A percentile compares a stretch with the other conserved stretches of the same genome.
Conservation (phyloP, 2,113 vertebrate genomes). For the Leucopsar rothschildi region DNA sequence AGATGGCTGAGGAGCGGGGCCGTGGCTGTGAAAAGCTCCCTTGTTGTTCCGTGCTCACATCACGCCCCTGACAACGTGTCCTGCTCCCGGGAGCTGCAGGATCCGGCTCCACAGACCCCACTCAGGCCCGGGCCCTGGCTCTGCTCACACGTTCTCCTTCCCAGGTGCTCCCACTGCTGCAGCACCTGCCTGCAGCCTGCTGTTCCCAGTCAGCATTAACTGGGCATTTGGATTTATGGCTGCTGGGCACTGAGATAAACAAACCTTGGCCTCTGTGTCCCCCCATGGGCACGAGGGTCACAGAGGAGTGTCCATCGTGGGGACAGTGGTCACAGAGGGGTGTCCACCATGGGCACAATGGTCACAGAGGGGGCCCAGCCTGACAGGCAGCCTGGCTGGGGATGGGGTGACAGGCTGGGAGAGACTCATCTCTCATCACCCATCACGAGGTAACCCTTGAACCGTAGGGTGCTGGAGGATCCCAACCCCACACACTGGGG, state of each 20-base stretch:
- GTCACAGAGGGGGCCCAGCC: not conserved
- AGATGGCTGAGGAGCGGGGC: conserved; percentile 3
- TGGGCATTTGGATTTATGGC: fast-evolving
- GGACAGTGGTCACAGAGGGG: too few species aligned
- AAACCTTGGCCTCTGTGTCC: fast-evolving
- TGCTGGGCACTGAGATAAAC: not conserved
- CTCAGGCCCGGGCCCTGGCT: not conserved
- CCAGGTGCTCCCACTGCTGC: not conserved
- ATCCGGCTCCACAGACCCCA: fast-evolving
- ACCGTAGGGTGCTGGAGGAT: fast-evolving
- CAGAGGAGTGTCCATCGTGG: too few species aligned
- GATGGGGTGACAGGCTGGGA: not conserved
- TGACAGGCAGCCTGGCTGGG: not conserved
- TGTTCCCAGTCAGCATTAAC: not conserved
- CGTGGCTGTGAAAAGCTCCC: not conserved
- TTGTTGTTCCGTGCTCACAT: not conserved
- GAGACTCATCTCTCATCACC: not conserved
- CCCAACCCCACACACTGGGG: fast-evolving
- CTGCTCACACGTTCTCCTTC: not conserved
- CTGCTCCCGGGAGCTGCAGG: not conserved
- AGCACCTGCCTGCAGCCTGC: fast-evolving
- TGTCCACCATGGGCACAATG: too few species aligned
- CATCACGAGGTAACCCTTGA: fast-evolving
- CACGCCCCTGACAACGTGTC: not conserved
- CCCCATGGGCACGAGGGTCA: fast-evolving